Percentiles rank a stretch among this genome's conserved stretches.
phyloP scores from a whole-genome alignment of 2,888 invertebrate genomes.

The Phaedon cochleariae region DNA sequence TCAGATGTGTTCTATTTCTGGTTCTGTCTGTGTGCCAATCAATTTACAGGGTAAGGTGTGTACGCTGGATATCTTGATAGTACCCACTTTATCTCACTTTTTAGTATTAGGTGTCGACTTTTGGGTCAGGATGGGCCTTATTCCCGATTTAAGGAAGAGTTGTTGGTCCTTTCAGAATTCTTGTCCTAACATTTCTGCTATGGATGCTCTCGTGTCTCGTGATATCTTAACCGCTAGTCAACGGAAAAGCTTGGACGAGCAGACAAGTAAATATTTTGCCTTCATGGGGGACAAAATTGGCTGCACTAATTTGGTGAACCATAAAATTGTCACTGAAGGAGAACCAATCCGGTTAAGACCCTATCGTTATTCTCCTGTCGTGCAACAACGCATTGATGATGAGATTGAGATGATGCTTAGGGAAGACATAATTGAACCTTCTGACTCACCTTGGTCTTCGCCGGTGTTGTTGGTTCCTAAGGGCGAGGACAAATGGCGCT shows the following conservation, averaged over 20 bases:
- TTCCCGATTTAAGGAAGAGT: too few relatives aligned
- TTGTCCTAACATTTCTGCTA: neutral
- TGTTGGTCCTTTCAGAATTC: too few relatives aligned
- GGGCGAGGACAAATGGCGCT: constrained; percentile 4
- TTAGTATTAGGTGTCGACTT: constrained; percentile 9
- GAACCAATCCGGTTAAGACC: neutral
- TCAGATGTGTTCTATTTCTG: neutral
- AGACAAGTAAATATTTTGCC: neutral
- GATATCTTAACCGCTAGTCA: neutral
- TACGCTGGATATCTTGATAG: neutral
- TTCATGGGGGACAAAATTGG: neutral
- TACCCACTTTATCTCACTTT: constrained; percentile 8
- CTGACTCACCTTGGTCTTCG: neutral
- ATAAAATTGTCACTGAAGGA: too few relatives aligned
- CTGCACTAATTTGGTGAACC: constrained; percentile 10
- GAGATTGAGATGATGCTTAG: constrained; percentile 9
- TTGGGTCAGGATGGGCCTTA: too few relatives aligned
- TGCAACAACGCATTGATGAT: constrained; percentile 15
- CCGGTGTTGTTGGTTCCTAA: constrained; percentile 6
- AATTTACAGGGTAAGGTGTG: neutral
- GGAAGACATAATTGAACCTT: constrained; percentile 15
- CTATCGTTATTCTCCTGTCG: constrained; percentile 15
- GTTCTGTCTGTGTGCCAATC: constrained; percentile 2
- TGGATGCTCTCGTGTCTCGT: neutral
- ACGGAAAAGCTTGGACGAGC: neutral